Evolutionary conservation across 2,797 vertebrate genomes (phyloP).

Genomic region (Gallinago stenura): DNA sequence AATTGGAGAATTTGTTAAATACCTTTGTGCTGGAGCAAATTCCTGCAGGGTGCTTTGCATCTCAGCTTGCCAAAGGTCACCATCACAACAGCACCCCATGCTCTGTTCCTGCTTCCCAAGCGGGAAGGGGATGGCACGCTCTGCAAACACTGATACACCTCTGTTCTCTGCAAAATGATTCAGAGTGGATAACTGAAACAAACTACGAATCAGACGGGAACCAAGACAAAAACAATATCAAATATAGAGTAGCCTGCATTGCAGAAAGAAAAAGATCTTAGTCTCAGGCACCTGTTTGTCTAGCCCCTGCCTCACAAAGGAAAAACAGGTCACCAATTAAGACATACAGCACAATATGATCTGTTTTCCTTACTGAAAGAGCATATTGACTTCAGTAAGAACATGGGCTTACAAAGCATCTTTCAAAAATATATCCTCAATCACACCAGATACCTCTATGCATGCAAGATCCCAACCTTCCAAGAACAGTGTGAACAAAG

Average conservation of each 20-base stretch:
- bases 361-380: neutral
- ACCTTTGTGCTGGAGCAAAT: conserved; percentile 47
- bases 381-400: neutral
- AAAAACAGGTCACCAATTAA: neutral
- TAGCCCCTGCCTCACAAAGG: neutral
- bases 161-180: neutral
- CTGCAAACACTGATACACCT: neutral
- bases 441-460: neutral
- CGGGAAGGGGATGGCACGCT: conserved; percentile 28
- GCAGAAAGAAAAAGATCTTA: neutral
- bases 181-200: neutral
- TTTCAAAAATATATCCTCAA: neutral
- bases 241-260: neutral
- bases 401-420: neutral
- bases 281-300: neutral
- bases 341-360: neutral
- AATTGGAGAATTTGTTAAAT: conserved; percentile 48
- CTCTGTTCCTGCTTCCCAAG: conserved; percentile 18
- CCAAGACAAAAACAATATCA: neutral
- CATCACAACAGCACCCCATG: neutral
- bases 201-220: neutral
- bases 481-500: neutral
- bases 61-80: conserved; percentile 55
- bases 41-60: conserved; percentile 15
- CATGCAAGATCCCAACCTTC: neutral